These are phyloP conservation scores for Pectinophora gossypiella DNA, from an alignment of 1,140 invertebrate species.

Conservation along the genomic window DNA sequence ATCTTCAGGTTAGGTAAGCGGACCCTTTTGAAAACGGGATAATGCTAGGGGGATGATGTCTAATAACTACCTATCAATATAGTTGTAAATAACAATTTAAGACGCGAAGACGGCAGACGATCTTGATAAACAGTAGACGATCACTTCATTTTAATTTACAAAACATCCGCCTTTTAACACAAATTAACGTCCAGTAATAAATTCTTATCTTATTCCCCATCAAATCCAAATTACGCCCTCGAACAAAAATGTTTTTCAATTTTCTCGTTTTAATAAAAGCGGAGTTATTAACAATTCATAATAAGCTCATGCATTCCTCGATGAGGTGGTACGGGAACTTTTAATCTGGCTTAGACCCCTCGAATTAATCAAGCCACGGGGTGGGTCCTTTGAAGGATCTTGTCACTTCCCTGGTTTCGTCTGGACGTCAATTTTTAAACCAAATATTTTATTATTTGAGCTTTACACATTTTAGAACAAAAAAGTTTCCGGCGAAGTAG, in stretches of 20 bases:
- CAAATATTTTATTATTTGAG: no score
- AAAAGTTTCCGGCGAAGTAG: no score
- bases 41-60: no score
- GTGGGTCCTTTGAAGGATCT: constrained; percentile 24
- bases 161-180: neutral
- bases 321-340: constrained; percentile 32
- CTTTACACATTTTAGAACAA: no score
- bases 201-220: neutral
- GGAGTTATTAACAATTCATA: constrained; percentile 30
- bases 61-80: no score
- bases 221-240: constrained; percentile 11
- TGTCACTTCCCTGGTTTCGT: no score
- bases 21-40: no score
- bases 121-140: no score
- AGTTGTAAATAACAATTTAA: no score
- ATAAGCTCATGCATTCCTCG: constrained; percentile 50
- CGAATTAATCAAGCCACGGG: constrained; percentile 32
- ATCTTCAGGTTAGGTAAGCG: no score
- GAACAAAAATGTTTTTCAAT: constrained; percentile 27
- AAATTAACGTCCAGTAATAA: neutral
- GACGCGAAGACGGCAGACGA: no score
- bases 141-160: neutral
- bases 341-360: constrained; percentile 48
- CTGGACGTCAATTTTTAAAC: no score
- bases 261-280: constrained; percentile 8